A percentile compares a stretch with the other conserved stretches of the same genome.
phyloP scores from a whole-genome alignment of 2,113 vertebrate genomes.

The Phyllostomus discolor region DNA sequence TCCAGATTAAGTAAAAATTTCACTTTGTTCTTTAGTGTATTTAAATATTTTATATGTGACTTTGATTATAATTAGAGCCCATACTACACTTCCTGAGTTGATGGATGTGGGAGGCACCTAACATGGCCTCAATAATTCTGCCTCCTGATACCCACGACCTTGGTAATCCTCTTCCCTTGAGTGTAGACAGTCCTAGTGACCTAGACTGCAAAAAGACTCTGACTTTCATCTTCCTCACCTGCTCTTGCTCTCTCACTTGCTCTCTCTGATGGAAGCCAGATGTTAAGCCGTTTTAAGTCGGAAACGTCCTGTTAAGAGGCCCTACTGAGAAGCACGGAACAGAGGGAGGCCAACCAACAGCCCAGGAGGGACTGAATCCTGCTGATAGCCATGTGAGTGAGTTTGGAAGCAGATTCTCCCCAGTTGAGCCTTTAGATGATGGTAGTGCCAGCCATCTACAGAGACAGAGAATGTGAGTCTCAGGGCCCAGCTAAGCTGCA shows the following conservation, averaged over 20 bases:
- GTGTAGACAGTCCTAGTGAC: neutral
- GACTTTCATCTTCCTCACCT: neutral
- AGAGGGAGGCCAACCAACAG: neutral
- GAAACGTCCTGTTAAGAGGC: neutral
- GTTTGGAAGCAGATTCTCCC: neutral
- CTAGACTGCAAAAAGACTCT: neutral
- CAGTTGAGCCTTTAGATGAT: neutral
- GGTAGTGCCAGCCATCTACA: neutral
- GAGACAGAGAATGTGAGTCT: neutral
- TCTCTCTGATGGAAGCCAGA: neutral
- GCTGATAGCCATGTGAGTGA: too few species aligned
- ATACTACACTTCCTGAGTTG: neutral
- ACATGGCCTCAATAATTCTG: neutral
- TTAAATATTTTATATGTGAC: neutral
- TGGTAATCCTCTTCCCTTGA: neutral
- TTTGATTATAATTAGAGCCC: neutral
- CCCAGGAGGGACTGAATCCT: neutral
- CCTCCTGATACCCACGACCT: neutral
- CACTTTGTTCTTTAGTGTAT: neutral
- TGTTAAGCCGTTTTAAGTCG: neutral
- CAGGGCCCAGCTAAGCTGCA: too few species aligned
- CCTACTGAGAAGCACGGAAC: neutral
- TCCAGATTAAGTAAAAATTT: neutral
- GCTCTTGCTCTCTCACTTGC: neutral
- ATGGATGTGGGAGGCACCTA: neutral